Conservation (phyloP, 2,888 invertebrate species). For the Aricia artaxerxes region DNA sequence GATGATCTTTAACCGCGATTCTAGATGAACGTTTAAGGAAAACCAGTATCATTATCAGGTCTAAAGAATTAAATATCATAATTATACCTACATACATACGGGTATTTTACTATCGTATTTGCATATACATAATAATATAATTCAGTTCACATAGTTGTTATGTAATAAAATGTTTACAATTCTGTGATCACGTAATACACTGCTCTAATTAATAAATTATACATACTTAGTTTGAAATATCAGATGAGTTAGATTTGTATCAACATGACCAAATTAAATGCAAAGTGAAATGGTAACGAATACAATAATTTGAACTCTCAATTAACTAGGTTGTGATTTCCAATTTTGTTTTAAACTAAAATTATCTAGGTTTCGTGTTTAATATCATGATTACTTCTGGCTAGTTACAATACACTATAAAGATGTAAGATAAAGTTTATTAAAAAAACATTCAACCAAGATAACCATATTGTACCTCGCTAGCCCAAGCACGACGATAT, state of each 20-base stretch:
- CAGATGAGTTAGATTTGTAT: neutral
- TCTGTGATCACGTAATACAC: neutral
- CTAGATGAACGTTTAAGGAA: neutral
- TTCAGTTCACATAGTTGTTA: neutral
- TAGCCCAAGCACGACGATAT: too few relatives aligned
- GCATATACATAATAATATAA: neutral
- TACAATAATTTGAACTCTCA: neutral
- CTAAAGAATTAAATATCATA: conserved; percentile 13
- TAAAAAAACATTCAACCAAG: too few relatives aligned
- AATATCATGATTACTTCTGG: too few relatives aligned
- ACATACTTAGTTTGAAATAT: neutral
- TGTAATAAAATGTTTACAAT: neutral
- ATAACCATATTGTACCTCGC: too few relatives aligned
- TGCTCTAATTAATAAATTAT: neutral
- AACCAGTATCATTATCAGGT: neutral
- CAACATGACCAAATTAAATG: neutral
- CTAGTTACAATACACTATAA: too few relatives aligned
- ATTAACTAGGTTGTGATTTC: neutral
- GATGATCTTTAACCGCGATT: conserved; percentile 14
- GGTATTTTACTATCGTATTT: neutral
- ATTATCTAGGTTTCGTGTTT: neutral
- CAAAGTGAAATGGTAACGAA: neutral
- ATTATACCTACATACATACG: neutral
- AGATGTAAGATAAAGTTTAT: too few relatives aligned
- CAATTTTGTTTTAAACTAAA: neutral